Base-by-base conservation (phyloP, 2,888 invertebrate genomes). In the Drosophila paramelanica region DNA sequence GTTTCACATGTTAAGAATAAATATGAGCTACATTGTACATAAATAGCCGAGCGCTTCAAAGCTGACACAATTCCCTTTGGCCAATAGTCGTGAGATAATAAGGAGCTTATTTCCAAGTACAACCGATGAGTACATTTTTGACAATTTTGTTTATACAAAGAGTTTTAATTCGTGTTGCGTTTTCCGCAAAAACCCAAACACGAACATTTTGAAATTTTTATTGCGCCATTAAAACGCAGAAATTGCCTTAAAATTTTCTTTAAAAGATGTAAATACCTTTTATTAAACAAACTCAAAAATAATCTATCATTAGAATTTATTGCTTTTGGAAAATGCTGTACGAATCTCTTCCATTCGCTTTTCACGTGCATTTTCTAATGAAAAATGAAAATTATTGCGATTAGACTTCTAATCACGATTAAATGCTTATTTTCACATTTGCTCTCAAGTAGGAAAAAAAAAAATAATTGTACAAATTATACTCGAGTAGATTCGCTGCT, bases 41-140 rank as follows among this genome's bases (percentile, higher is more conserved):
- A 64, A 69, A 64, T 62, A 68, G 47, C 17, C 11, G n/a, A n/a
- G 38, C 25, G 47, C 49, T 25, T 50, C 43, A 58, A 38, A 31
- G 46, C 53, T 58, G 69, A 43, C 69, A 68, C 57, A 58, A 61
- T 68, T 61, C 23, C 49, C 42, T 67, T 38, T 45, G 57, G 41
- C 36, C 13, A 25, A 46, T 13, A 43, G n/a, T 43, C 14, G n/a
- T 36, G 36, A 58, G 65, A 43, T 71, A 52, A 65, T 71, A 43
- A 56, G 36, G 47, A 33, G 45, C 47, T 31, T 51, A 41, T 55
- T 64, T 57, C 20, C 20, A 14, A 46, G 27, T 43, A 43, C 53
- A 45, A 27, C 23, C 5, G 23, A 14, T 55, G 11, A 25, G 41
- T 39, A 60, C 3, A 38, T 31, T 36, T 51, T 38, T 33, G 10